These are phyloP conservation scores for Mormyrops attenuatus DNA, from an alignment of 2,797 vertebrate genomes.

Conservation along the genomic window DNA sequence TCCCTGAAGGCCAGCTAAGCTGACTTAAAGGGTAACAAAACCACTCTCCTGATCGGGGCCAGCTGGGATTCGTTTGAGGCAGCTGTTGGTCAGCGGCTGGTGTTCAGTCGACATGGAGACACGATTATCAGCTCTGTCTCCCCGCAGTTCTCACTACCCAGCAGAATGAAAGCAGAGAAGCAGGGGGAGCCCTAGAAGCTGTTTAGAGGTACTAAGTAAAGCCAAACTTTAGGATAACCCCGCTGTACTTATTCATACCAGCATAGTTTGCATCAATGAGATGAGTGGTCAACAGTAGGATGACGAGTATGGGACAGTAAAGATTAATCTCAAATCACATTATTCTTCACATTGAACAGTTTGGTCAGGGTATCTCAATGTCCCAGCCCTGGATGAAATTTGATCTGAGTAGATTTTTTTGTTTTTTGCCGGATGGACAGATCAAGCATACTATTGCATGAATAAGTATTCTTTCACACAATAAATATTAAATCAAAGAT, in stretches of 20 bases:
- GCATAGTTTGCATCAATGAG: neutral
- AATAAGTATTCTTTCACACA: neutral
- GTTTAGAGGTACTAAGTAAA: neutral
- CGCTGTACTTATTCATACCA: neutral
- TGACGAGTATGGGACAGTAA: neutral
- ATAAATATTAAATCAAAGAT: constrained; percentile 14
- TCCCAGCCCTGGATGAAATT: neutral
- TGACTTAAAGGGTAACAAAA: neutral
- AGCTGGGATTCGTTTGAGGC: neutral
- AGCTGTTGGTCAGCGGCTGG: neutral
- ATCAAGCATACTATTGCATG: neutral
- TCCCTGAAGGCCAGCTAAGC: neutral
- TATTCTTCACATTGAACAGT: neutral
- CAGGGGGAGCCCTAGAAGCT: neutral
- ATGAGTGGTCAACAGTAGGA: neutral
- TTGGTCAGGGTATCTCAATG: neutral
- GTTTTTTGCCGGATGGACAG: neutral
- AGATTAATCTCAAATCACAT: neutral
- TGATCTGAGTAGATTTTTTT: neutral
- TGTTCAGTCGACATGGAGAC: neutral
- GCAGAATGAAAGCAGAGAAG: neutral
- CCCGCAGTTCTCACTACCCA: neutral
- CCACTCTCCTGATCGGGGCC: neutral
- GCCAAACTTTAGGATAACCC: neutral
- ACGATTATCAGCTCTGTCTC: neutral